Evolutionary conservation across 2,888 invertebrate species (phyloP).

Genomic region (Operophtera brumata): DNA sequence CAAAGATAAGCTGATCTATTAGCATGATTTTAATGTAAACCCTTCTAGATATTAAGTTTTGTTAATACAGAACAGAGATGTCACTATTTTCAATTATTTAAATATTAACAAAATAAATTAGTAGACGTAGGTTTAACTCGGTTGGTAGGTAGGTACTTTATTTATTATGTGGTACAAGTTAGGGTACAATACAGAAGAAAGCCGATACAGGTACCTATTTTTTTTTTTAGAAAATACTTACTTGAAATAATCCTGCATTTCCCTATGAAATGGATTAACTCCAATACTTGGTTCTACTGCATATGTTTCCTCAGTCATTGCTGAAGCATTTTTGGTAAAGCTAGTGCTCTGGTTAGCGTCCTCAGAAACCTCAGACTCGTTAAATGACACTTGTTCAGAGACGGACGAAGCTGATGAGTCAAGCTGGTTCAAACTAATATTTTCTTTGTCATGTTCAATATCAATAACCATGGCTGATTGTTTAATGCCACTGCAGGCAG

Average conservation of each 20-base stretch:
- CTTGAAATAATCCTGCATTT: conserved; percentile 63
- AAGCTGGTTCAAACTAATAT: conserved; percentile 29
- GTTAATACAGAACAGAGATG: conserved; percentile 22
- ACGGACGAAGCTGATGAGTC: conserved; percentile 50
- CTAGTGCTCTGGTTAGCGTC: conserved; percentile 28
- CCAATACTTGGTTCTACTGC: conserved; percentile 11
- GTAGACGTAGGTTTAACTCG: too few species aligned
- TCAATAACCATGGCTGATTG: conserved; percentile 35
- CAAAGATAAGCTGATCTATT: too few species aligned
- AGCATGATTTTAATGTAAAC: background rate
- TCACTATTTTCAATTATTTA: background rate
- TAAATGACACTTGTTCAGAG: conserved; percentile 49
- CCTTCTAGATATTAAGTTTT: conserved; percentile 2
- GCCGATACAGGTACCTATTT: background rate
- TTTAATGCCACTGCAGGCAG: conserved; percentile 45
- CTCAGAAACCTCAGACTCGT: conserved; percentile 46
- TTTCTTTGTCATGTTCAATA: conserved; percentile 30
- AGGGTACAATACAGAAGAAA: too few species aligned
- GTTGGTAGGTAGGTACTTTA: too few species aligned
- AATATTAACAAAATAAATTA: background rate
- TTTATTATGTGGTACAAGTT: too few species aligned
- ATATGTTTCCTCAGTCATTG: conserved; percentile 25
- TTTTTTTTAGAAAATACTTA: conserved; percentile 26
- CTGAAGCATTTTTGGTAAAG: conserved; percentile 40
- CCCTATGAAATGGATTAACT: conserved; percentile 48